Evolutionary conservation across 35 echinoderm and acorn worm genomes (phyloP).

Genomic region (Acanthaster planci): DNA sequence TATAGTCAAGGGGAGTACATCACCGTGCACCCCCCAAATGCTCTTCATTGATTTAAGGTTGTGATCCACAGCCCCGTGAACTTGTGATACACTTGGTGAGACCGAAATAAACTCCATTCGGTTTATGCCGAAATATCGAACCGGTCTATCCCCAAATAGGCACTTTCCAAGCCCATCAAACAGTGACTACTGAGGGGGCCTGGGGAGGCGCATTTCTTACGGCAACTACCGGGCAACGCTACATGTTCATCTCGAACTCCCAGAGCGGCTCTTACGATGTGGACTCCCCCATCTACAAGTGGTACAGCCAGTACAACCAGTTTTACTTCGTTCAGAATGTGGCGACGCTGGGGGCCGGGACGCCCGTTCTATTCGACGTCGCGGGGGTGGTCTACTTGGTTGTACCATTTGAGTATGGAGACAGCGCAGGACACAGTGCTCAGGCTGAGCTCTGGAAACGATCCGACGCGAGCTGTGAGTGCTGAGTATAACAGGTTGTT

Average conservation of each 20-base stretch:
- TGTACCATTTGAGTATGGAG: not conserved
- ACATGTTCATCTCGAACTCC: conserved; percentile 47
- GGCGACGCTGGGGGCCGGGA: conserved; percentile 13
- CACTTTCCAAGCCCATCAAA: not conserved
- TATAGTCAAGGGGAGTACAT: too few relatives aligned
- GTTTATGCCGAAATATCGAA: too few relatives aligned
- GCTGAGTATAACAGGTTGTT: not conserved
- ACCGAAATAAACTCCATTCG: too few relatives aligned
- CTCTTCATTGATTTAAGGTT: too few relatives aligned
- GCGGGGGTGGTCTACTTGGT: conserved; percentile 26
- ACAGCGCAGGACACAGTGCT: not conserved
- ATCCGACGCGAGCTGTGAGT: conserved; percentile 25
- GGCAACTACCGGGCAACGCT: not conserved
- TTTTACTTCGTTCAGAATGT: conserved; percentile 21
- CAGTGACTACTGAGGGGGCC: not conserved
- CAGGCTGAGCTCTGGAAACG: conserved; percentile 38
- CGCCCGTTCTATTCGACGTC: conserved; percentile 34
- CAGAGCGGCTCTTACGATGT: not conserved
- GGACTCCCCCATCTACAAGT: conserved; percentile 43
- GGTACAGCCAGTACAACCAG: conserved; percentile 38
- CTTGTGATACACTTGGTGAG: too few relatives aligned
- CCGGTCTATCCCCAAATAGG: not conserved
- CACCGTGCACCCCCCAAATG: too few relatives aligned
- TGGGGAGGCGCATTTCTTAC: not conserved
- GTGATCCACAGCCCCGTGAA: too few relatives aligned